Evolutionary conservation across 1,140 invertebrate genomes (phyloP).

Genomic region (Drosophila pseudoobscura): DNA sequence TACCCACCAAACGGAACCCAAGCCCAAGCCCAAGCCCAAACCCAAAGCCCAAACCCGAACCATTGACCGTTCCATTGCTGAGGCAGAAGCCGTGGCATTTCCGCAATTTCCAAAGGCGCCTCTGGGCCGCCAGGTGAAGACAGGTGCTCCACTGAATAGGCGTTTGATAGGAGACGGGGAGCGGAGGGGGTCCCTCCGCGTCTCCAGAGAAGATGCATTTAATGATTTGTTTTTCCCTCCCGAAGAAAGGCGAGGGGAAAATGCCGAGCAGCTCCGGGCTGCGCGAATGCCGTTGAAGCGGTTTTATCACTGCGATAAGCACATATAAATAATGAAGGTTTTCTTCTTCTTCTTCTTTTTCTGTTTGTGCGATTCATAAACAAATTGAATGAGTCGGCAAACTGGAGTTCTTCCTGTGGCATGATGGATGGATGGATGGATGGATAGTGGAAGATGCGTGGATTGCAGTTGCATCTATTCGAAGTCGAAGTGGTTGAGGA

Average conservation of each 20-base stretch:
- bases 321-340: slow-evolving; percentile 46
- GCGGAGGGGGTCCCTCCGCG: not conserved
- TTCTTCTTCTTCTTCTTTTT: not conserved
- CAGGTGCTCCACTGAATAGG: slow-evolving; percentile 37
- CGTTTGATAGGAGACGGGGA: slow-evolving; percentile 20
- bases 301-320: slow-evolving; percentile 50
- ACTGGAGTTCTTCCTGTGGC: slow-evolving; percentile 30
- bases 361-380: slow-evolving; percentile 19
- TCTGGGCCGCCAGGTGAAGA: slow-evolving; percentile 44
- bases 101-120: slow-evolving; percentile 46
- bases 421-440: slow-evolving; percentile 1
- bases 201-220: slow-evolving; percentile 47
- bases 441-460: no score
- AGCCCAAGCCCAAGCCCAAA: not conserved
- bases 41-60: not conserved
- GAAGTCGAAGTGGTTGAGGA: no score
- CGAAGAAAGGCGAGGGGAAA: slow-evolving; percentile 7
- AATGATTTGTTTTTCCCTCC: slow-evolving; percentile 55
- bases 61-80: slow-evolving; percentile 1
- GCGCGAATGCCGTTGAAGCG: slow-evolving; percentile 45
- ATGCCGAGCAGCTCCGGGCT: slow-evolving; percentile 12
- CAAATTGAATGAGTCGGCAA: slow-evolving; percentile 50
- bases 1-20: slow-evolving; percentile 31
- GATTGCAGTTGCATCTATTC: no score
- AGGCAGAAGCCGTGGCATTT: slow-evolving; percentile 39